These are phyloP conservation scores for Myripristis murdjan DNA, from an alignment of 2,797 vertebrate species.

Conservation along the genomic window DNA sequence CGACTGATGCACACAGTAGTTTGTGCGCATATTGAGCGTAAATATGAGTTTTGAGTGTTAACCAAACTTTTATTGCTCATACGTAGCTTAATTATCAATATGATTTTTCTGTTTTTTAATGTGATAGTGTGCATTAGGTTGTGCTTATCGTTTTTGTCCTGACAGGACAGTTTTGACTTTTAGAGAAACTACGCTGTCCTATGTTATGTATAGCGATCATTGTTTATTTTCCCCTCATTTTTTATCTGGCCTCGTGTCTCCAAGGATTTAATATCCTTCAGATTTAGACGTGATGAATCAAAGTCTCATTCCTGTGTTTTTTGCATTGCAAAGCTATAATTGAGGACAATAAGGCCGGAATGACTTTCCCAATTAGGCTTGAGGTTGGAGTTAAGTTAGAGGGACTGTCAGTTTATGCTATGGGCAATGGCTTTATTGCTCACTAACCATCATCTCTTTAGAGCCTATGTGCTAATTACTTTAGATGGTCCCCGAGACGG, in stretches of 20 bases:
- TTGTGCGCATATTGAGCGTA: background rate
- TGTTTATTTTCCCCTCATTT: constrained; percentile 65
- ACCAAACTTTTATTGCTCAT: no score
- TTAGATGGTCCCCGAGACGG: constrained; percentile 90
- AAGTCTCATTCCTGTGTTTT: constrained; percentile 58
- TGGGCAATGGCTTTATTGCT: constrained; percentile 97
- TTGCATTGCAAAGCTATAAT: constrained; percentile 81
- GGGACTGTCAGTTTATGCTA: constrained; percentile 91
- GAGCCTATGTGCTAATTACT: constrained; percentile 96
- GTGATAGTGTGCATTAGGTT: background rate
- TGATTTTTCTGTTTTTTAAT: background rate
- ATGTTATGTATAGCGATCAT: constrained; percentile 24
- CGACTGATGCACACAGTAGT: constrained; percentile 3
- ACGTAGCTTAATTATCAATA: background rate
- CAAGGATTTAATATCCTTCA: constrained; percentile 59
- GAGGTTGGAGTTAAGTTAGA: constrained; percentile 93
- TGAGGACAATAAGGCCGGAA: constrained; percentile 90
- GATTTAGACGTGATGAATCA: constrained; percentile 61
- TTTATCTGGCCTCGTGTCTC: constrained; percentile 51
- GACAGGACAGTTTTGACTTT: constrained; percentile 7
- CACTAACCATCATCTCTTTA: constrained; percentile 96
- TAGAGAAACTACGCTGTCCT: constrained; percentile 27
- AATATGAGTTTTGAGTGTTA: background rate
- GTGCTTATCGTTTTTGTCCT: constrained; percentile 14
- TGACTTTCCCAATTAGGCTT: constrained; percentile 93